phyloP scores from a whole-genome alignment of 2,797 vertebrate genomes.

The Lagorchestes hirsutus region DNA sequence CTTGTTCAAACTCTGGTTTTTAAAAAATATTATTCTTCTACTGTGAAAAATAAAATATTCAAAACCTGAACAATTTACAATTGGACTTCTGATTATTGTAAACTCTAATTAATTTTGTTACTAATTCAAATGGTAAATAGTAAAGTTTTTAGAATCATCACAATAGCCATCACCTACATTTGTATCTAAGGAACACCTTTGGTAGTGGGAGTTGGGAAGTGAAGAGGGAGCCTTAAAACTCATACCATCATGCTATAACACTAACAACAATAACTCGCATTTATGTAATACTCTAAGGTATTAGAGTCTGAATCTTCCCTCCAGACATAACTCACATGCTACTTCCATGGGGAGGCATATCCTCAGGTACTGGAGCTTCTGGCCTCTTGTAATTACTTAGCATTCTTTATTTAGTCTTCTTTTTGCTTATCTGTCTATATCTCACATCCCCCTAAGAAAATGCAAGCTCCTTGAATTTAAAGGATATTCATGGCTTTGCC shows the following conservation, averaged over 20 bases:
- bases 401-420: not conserved
- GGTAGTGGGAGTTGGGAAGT: not conserved
- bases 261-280: not conserved
- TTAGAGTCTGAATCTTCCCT: not conserved
- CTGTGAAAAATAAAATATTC: conserved; percentile 26
- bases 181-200: not conserved
- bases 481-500: not conserved
- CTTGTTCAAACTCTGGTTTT: conserved; percentile 1
- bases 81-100: conserved; percentile 41
- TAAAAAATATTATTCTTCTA: conserved; percentile 9
- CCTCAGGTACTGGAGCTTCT: not conserved
- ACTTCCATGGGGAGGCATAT: not conserved
- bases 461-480: not conserved
- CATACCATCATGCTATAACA: not conserved
- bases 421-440: not conserved
- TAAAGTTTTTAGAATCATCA: not conserved
- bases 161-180: not conserved
- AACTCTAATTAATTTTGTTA: conserved; percentile 1
- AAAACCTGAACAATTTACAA: not conserved
- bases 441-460: not conserved
- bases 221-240: not conserved
- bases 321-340: not conserved
- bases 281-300: not conserved
- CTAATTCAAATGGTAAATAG: conserved; percentile 49
- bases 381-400: not conserved